Evolutionary conservation across 2,888 invertebrate genomes (phyloP).

Genomic region (Bibio marci): DNA sequence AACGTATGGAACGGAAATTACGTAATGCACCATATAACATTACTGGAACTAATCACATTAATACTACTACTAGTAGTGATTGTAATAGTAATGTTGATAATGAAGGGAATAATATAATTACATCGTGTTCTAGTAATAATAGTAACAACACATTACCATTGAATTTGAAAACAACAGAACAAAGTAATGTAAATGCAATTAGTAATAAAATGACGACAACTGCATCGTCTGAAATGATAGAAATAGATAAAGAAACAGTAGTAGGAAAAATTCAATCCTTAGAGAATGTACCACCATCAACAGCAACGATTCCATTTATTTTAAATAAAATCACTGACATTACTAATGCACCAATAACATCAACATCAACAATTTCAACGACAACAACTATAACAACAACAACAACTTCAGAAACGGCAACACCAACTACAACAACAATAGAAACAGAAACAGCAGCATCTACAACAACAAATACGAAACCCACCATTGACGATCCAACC

Average conservation of each 20-base stretch:
- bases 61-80: not conserved
- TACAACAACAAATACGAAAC: not conserved
- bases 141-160: too few species aligned
- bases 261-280: too few species aligned
- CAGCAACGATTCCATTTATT: constrained; percentile 7
- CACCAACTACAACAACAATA: constrained; percentile 14
- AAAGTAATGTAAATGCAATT: too few species aligned
- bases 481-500: not conserved
- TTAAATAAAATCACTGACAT: not conserved
- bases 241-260: too few species aligned
- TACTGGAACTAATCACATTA: too few species aligned
- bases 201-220: too few species aligned
- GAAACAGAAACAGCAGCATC: not conserved
- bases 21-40: constrained; percentile 53
- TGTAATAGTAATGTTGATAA: constrained; percentile 8
- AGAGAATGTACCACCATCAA: constrained; percentile 10
- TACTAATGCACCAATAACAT: constrained; percentile 1
- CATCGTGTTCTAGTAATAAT: too few species aligned
- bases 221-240: too few species aligned
- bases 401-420: not conserved
- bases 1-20: constrained; percentile 59
- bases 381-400: constrained; percentile 11
- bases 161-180: too few species aligned
- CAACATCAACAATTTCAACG: constrained; percentile 12
- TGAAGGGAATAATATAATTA: constrained; percentile 3